Base-by-base conservation (phyloP, 2,113 vertebrate genomes). In the Melanostigma gelatinosum region DNA sequence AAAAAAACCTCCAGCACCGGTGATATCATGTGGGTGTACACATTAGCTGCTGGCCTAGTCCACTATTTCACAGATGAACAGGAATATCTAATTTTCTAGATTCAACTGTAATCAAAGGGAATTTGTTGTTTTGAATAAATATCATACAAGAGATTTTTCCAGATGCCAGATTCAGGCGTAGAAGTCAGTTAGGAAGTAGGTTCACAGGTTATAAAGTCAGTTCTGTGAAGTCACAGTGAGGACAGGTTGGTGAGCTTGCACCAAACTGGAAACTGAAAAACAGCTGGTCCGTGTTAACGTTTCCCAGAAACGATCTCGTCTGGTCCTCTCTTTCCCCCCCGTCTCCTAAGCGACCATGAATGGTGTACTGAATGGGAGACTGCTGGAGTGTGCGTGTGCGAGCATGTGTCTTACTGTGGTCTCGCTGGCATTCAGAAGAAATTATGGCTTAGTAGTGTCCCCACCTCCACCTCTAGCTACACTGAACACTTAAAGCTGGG, bases 231-330 rank as follows among this genome's bases (percentile, higher is more conserved):
- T 87, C 80, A 67, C 73, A 79, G 34, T 75, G 74, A 90, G 82
- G 83, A 87, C 83, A 89, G 85, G 82, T 90, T 84, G 80, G 75
- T 85, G 80, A 85, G 85, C 64, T 75, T 18, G 36, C 75, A 42
- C 70, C 2, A 2, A 24, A 24, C 24, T 24, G 73, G 81, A 80
- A 93, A 81, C 82, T 88, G 63, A 90, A 91, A 87, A 92, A 90
- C 92, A 94, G 92, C 91, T 94, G 93, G 80, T 82, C 75, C 62
- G 68, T 9, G 83, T 94, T 94, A 79, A 86, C 34, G 75, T 88
- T 94, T 93, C 92, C 90, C 89, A 93, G 89, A 93, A 94, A 92
- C 74, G 2, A 82, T 85, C 82, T 87, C 8, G 77, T 87, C 83
- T 88, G 85, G 67, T 90, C 87, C 74, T 58, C 85, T 85, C 86